Evolutionary conservation across 2,888 invertebrate genomes (phyloP).

Genomic region (Clivina fossor): DNA sequence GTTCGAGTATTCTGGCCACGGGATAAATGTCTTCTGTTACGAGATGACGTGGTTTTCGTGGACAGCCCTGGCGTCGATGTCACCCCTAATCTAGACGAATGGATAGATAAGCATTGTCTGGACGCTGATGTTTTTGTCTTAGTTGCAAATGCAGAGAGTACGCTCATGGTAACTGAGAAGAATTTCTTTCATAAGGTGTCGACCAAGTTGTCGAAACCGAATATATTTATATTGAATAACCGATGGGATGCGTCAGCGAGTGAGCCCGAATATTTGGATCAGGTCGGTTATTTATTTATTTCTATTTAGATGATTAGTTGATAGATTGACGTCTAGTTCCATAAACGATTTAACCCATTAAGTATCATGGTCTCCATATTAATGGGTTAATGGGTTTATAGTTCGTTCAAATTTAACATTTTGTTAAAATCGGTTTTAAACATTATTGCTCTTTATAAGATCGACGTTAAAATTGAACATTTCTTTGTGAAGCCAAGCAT

Average conservation of each 20-base stretch:
- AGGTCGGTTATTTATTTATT: slow-evolving; percentile 61
- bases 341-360: too few species aligned
- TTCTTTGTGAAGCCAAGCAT: too few species aligned
- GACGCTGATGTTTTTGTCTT: slow-evolving; percentile 99
- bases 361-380: too few species aligned
- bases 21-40: slow-evolving; percentile 86
- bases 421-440: too few species aligned
- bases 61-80: slow-evolving; percentile 99
- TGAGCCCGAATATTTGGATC: slow-evolving; percentile 92
- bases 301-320: neutral
- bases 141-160: slow-evolving; percentile 98
- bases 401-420: too few species aligned
- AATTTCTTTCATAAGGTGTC: slow-evolving; percentile 99
- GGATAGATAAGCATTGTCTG: slow-evolving; percentile 99
- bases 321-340: too few species aligned
- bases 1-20: slow-evolving; percentile 96
- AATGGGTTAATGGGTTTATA: too few species aligned
- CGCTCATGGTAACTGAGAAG: slow-evolving; percentile 97
- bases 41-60: slow-evolving; percentile 97
- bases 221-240: slow-evolving; percentile 98
- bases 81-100: slow-evolving; percentile 95
- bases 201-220: slow-evolving; percentile 93
- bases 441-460: too few species aligned
- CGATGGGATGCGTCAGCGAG: slow-evolving; percentile 98
- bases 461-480: too few species aligned